Evolutionary conservation across 1,140 invertebrate species (phyloP).

Genomic region (Aphidius ervi): DNA sequence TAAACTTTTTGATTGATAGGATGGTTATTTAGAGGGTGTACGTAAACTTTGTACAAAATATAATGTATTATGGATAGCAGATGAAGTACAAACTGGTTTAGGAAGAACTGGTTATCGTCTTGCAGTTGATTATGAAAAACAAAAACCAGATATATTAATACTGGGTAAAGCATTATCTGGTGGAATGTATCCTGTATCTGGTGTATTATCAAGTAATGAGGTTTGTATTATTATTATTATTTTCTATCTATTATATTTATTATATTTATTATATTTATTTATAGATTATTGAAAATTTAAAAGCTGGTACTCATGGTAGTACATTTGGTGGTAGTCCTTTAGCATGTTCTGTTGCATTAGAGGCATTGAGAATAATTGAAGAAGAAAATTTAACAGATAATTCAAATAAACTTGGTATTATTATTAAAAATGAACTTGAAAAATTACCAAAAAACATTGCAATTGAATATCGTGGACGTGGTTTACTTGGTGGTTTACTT

Average conservation of each 20-base stretch:
- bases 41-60: conserved; percentile 87
- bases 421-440: conserved; percentile 60
- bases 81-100: conserved; percentile 95
- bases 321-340: conserved; percentile 84
- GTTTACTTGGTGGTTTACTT: conserved; percentile 74
- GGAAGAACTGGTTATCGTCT: conserved; percentile 88
- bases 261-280: conserved; percentile 11
- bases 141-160: conserved; percentile 70
- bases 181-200: conserved; percentile 78
- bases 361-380: conserved; percentile 59
- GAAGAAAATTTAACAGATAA: conserved; percentile 76
- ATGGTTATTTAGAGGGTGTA: conserved; percentile 85
- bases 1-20: too few relatives aligned
- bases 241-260: neutral
- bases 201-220: conserved; percentile 67
- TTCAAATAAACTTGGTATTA: conserved; percentile 62
- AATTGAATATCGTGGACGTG: conserved; percentile 66
- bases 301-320: conserved; percentile 78
- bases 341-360: conserved; percentile 64
- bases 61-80: conserved; percentile 96
- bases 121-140: conserved; percentile 85
- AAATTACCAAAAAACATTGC: conserved; percentile 64
- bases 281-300: conserved; percentile 67
- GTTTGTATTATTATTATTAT: too few relatives aligned
- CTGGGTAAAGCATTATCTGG: conserved; percentile 81